These are phyloP conservation scores for Fistularia tabacaria DNA, from an alignment of 2,797 vertebrate species.

Conservation along the genomic window DNA sequence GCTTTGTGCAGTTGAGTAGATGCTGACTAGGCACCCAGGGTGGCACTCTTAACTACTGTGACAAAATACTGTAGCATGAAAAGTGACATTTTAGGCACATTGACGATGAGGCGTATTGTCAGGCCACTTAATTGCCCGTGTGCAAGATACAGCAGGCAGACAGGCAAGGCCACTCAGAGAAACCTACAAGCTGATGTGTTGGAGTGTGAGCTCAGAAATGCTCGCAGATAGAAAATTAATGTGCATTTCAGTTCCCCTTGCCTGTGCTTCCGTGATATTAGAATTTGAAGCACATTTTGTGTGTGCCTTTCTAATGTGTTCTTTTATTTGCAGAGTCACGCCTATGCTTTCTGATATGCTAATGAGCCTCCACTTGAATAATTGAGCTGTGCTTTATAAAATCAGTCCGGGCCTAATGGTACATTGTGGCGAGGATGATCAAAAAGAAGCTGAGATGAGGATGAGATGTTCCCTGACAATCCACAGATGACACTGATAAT, in stretches of 20 bases:
- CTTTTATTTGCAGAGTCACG: slow-evolving; percentile 71
- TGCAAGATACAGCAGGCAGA: slow-evolving; percentile 12
- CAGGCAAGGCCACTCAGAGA: not conserved
- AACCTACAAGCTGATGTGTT: not conserved
- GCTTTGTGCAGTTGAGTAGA: slow-evolving; percentile 33
- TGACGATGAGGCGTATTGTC: slow-evolving; percentile 31
- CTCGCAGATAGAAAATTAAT: slow-evolving; percentile 1
- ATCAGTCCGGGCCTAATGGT: slow-evolving; percentile 49
- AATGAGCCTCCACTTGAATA: slow-evolving; percentile 58
- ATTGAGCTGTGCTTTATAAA: slow-evolving; percentile 58
- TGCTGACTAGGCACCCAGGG: slow-evolving; percentile 43
- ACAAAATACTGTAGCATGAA: slow-evolving; percentile 55
- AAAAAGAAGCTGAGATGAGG: slow-evolving; percentile 46
- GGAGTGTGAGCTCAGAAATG: slow-evolving; percentile 22
- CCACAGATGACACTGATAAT: slow-evolving; percentile 44
- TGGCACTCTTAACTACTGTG: slow-evolving; percentile 36
- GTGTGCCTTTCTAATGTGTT: slow-evolving; percentile 45
- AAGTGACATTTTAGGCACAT: slow-evolving; percentile 18
- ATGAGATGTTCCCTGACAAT: slow-evolving; percentile 47
- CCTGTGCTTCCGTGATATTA: slow-evolving; percentile 38
- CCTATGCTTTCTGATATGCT: slow-evolving; percentile 67
- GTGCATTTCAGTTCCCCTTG: slow-evolving; percentile 34
- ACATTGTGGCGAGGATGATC: slow-evolving; percentile 55
- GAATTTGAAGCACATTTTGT: slow-evolving; percentile 46
- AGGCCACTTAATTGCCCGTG: slow-evolving; percentile 20